Evolutionary conservation across 2,113 vertebrate species (phyloP).

Genomic region (Penelope pileata): DNA sequence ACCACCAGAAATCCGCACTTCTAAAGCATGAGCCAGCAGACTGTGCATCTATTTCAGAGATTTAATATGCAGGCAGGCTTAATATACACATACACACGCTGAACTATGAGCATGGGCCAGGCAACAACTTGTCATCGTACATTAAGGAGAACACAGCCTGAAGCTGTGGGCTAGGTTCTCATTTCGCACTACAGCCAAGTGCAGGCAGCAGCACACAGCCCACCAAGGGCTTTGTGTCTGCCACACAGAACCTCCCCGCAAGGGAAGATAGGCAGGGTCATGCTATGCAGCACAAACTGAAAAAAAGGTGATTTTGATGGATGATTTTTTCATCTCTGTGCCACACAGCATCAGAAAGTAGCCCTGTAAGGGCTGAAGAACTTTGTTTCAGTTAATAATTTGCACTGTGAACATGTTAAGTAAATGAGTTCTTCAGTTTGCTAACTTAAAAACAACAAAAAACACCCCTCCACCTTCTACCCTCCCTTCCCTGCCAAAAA

Average conservation of each 20-base stretch:
- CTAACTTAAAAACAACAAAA: not conserved
- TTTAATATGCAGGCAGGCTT: not conserved
- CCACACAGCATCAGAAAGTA: rapidly evolving
- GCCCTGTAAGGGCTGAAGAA: not conserved
- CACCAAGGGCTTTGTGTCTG: not conserved
- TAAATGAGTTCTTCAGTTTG: not conserved
- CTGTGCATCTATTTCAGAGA: not conserved
- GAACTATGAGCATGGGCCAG: not conserved
- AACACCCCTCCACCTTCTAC: too few relatives aligned
- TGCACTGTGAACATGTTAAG: not conserved
- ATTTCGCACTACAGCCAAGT: not conserved
- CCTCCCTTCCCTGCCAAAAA: too few relatives aligned
- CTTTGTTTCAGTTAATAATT: not conserved
- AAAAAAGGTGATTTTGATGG: not conserved
- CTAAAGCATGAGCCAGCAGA: not conserved
- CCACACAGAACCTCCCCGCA: not conserved
- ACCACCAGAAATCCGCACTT: not conserved
- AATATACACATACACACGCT: not conserved
- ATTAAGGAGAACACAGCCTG: not conserved
- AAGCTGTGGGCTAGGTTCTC: not conserved
- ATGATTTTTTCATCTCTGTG: not conserved
- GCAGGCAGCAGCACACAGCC: not conserved
- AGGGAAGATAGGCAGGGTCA: not conserved
- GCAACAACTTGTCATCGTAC: not conserved
- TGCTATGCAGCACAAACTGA: not conserved